Percentiles rank a stretch among this genome's conserved stretches.
These are phyloP conservation scores for Blomia tropicalis DNA, from an alignment of 2,888 invertebrate genomes.

Conservation along the genomic window DNA sequence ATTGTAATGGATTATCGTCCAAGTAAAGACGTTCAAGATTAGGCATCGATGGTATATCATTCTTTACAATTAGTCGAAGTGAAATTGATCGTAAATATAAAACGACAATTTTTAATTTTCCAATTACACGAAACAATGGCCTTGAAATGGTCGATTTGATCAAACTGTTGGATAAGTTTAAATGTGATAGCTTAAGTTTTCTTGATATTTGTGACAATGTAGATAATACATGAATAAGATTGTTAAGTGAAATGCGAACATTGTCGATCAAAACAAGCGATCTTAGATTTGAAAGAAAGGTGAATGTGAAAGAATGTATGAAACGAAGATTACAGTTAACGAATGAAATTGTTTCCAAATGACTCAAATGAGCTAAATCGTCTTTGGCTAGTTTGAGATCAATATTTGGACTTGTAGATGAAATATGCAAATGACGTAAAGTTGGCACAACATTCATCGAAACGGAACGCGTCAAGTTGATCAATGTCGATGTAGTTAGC, in stretches of 20 bases:
- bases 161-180: not conserved
- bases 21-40: conserved; percentile 15
- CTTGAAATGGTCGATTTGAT: conserved; percentile 6
- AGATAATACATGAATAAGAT: not conserved
- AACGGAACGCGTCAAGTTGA: not conserved
- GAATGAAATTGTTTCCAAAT: conserved; percentile 21
- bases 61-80: not conserved
- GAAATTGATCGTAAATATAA: conserved; percentile 5
- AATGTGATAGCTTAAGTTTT: not conserved
- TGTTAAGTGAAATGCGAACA: not conserved
- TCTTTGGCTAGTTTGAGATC: conserved; percentile 21
- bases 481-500: conserved; percentile 1
- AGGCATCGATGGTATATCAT: conserved; percentile 25
- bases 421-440: conserved; percentile 21
- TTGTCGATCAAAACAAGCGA: conserved; percentile 18
- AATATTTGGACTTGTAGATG: not conserved
- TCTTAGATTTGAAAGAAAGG: conserved; percentile 11
- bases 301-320: conserved; percentile 20
- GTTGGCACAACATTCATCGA: conserved; percentile 19
- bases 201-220: not conserved
- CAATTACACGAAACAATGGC: conserved; percentile 15
- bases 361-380: conserved; percentile 17
- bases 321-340: conserved; percentile 19
- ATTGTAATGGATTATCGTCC: conserved; percentile 21
- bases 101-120: conserved; percentile 17